phyloP scores from a whole-genome alignment of 2,113 vertebrate species.

The Sphaerodactylus townsendi region DNA sequence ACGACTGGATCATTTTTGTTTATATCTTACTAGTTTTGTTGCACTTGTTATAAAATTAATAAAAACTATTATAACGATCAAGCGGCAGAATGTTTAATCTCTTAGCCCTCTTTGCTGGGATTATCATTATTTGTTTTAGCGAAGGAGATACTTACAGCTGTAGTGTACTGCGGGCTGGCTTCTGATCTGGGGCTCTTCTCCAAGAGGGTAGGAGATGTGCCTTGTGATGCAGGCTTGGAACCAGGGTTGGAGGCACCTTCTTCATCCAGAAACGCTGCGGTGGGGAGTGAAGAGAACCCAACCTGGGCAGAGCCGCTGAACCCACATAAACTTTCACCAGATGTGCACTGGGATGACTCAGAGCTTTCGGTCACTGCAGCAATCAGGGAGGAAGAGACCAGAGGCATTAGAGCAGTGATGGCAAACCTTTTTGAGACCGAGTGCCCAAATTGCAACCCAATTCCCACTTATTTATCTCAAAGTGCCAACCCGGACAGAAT shows the following conservation, averaged over 20 bases:
- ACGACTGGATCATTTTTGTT: too few relatives aligned
- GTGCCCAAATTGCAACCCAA: too few relatives aligned
- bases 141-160: slow-evolving; percentile 69
- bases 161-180: slow-evolving; percentile 69
- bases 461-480: too few relatives aligned
- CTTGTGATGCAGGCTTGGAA: slow-evolving; percentile 47
- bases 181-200: slow-evolving; percentile 68
- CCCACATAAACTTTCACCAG: slow-evolving; percentile 71
- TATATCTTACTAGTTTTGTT: too few relatives aligned
- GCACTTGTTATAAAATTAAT: too few relatives aligned
- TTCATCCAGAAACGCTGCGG: slow-evolving; percentile 69
- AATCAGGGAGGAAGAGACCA: neutral
- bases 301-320: slow-evolving; percentile 57
- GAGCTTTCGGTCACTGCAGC: slow-evolving; percentile 73
- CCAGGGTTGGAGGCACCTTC: slow-evolving; percentile 61
- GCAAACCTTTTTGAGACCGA: too few relatives aligned
- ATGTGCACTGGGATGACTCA: slow-evolving; percentile 78
- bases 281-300: slow-evolving; percentile 38
- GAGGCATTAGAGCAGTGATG: neutral
- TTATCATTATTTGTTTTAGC: neutral
- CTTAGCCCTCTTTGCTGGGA: neutral
- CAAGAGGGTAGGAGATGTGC: slow-evolving; percentile 65
- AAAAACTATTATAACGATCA: too few relatives aligned
- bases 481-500: too few relatives aligned
- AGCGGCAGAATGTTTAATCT: neutral